A percentile compares a stretch with the other conserved stretches of the same genome.
phyloP scores from a whole-genome alignment of 2,888 invertebrate genomes.

The Rotaria magnacalcarata region DNA sequence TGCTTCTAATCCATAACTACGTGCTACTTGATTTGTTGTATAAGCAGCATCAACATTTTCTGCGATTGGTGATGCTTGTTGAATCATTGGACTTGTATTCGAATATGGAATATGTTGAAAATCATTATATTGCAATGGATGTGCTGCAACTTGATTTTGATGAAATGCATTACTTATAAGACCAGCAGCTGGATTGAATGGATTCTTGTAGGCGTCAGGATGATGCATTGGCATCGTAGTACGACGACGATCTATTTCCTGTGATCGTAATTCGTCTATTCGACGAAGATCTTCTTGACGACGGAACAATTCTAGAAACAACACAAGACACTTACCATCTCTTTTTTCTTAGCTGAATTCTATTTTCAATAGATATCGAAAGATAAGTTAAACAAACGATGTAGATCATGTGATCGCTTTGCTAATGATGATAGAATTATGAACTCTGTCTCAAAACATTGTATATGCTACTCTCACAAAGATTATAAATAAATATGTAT shows the following conservation, averaged over 20 bases:
- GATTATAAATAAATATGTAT: too few relatives aligned
- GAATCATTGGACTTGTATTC: background rate
- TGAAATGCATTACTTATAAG: background rate
- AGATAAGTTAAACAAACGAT: too few relatives aligned
- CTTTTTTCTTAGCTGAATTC: background rate
- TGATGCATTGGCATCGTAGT: conserved; percentile 16
- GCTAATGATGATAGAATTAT: too few relatives aligned
- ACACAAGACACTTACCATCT: background rate
- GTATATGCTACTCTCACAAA: too few relatives aligned
- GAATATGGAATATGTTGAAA: background rate
- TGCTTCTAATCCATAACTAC: background rate
- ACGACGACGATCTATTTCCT: conserved; percentile 41
- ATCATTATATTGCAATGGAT: background rate
- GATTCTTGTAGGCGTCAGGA: background rate
- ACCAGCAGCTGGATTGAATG: background rate
- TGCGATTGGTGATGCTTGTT: conserved; percentile 21
- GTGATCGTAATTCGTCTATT: conserved; percentile 42
- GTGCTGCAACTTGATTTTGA: background rate
- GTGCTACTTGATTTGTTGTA: background rate
- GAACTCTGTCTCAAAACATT: too few relatives aligned
- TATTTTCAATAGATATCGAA: too few relatives aligned
- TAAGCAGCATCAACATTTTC: conserved; percentile 41
- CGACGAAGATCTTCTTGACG: conserved; percentile 45
- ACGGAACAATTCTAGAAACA: conserved; percentile 38
- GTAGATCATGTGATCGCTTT: too few relatives aligned